Evolutionary conservation across 2,113 vertebrate species (phyloP).

Genomic region (Craseonycteris thonglongyai): DNA sequence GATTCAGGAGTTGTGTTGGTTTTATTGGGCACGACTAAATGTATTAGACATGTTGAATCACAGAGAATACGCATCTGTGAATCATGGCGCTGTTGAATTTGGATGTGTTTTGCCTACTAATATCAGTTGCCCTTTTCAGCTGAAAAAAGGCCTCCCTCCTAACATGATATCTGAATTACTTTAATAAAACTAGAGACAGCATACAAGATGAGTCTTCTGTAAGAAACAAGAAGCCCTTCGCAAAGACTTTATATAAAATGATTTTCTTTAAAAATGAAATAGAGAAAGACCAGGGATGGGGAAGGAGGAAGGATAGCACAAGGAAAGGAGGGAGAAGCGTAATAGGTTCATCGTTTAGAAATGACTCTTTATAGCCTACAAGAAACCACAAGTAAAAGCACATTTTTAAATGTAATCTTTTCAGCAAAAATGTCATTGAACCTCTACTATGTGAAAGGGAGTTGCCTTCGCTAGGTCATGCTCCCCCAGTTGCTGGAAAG

Average conservation of each 20-base stretch:
- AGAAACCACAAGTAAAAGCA: background rate
- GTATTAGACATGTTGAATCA: slow-evolving; percentile 69
- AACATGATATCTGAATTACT: background rate
- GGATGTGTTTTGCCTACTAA: slow-evolving; percentile 67
- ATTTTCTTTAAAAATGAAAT: slow-evolving; percentile 9
- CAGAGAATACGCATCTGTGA: slow-evolving; percentile 57
- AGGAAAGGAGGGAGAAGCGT: background rate
- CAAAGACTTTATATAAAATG: background rate
- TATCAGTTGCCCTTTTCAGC: slow-evolving; percentile 20
- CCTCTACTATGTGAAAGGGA: background rate
- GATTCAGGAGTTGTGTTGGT: slow-evolving; percentile 71
- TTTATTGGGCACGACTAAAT: slow-evolving; percentile 75
- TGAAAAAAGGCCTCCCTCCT: slow-evolving; percentile 22
- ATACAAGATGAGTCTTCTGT: background rate
- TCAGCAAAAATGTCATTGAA: background rate
- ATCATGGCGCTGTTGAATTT: slow-evolving; percentile 43
- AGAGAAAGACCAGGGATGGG: background rate
- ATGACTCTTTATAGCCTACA: background rate
- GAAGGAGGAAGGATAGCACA: background rate
- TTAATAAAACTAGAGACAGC: slow-evolving; percentile 42
- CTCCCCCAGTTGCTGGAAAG: slow-evolving; percentile 12
- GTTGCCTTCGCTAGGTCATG: background rate
- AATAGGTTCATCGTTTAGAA: background rate
- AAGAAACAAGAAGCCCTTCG: background rate
- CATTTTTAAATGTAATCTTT: background rate